Evolutionary conservation across 2,113 vertebrate species (phyloP).

Genomic region (Suncus etruscus): DNA sequence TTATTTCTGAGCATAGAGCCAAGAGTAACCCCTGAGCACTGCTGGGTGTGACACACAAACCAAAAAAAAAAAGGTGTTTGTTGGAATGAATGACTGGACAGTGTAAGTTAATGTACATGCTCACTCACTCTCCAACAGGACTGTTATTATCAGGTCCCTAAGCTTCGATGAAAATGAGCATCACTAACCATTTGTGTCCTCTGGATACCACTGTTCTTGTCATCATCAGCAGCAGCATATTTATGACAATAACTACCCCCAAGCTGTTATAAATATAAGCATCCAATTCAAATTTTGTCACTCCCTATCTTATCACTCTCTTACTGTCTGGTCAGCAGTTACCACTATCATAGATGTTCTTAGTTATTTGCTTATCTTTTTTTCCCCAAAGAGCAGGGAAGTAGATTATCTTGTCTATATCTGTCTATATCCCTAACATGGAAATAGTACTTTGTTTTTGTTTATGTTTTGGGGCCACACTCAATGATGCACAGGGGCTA

Average conservation of each 20-base stretch:
- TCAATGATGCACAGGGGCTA: too few species aligned
- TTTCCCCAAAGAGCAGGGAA: background rate
- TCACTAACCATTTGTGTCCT: background rate
- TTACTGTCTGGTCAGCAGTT: background rate
- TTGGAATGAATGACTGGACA: background rate
- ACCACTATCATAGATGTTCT: too few species aligned
- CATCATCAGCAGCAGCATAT: background rate
- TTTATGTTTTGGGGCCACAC: too few species aligned
- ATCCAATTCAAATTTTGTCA: background rate
- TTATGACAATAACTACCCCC: background rate
- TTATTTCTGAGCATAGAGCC: too few species aligned
- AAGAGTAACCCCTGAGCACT: too few species aligned
- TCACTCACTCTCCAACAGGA: background rate
- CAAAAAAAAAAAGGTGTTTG: too few species aligned
- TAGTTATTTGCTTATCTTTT: background rate
- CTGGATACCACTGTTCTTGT: background rate
- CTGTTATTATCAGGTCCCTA: background rate
- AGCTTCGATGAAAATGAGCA: background rate
- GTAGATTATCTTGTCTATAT: background rate
- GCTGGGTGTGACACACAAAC: too few species aligned
- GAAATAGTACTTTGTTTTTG: too few species aligned
- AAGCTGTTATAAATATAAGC: background rate
- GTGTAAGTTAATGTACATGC: fast-evolving
- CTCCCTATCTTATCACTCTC: background rate
- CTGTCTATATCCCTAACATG: background rate